A percentile compares a stretch with the other conserved stretches of the same genome.
Evolutionary conservation across 1,140 invertebrate genomes (phyloP).

Genomic region (Psilanteris sp.): DNA sequence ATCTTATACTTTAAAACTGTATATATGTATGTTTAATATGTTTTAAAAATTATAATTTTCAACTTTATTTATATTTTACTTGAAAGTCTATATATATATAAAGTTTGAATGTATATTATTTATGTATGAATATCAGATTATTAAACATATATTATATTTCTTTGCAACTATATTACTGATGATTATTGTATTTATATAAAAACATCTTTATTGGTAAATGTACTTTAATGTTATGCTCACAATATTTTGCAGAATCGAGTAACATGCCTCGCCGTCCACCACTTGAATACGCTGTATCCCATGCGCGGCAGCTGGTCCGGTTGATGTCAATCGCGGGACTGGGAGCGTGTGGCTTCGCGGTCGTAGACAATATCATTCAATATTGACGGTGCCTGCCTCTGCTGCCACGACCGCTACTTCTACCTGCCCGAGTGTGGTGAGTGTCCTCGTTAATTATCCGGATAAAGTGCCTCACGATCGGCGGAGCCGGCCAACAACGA

Average conservation of each 20-base stretch:
- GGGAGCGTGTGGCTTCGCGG: constrained; percentile 96
- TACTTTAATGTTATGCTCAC: too few relatives aligned
- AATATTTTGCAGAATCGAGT: constrained; percentile 93
- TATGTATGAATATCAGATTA: too few relatives aligned
- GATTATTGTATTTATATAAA: too few relatives aligned
- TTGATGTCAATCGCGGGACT: constrained; percentile 94
- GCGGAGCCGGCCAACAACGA: constrained; percentile 69
- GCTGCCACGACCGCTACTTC: constrained; percentile 77
- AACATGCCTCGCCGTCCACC: constrained; percentile 93
- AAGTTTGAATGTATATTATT: too few relatives aligned
- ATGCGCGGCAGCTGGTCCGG: constrained; percentile 92
- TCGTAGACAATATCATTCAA: constrained; percentile 86
- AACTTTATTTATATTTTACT: too few relatives aligned
- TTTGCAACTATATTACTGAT: too few relatives aligned
- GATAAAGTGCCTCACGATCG: constrained; percentile 71
- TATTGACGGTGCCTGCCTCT: constrained; percentile 81
- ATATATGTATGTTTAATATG: too few relatives aligned
- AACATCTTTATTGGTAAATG: too few relatives aligned
- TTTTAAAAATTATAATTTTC: too few relatives aligned
- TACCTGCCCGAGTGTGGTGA: constrained; percentile 77
- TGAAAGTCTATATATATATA: too few relatives aligned
- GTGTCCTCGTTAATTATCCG: constrained; percentile 69
- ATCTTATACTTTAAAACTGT: too few relatives aligned
- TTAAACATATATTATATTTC: too few relatives aligned
- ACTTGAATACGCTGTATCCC: constrained; percentile 93